Evolutionary conservation across 2,888 invertebrate species (phyloP).

Genomic region (Himalopsyche anomala): DNA sequence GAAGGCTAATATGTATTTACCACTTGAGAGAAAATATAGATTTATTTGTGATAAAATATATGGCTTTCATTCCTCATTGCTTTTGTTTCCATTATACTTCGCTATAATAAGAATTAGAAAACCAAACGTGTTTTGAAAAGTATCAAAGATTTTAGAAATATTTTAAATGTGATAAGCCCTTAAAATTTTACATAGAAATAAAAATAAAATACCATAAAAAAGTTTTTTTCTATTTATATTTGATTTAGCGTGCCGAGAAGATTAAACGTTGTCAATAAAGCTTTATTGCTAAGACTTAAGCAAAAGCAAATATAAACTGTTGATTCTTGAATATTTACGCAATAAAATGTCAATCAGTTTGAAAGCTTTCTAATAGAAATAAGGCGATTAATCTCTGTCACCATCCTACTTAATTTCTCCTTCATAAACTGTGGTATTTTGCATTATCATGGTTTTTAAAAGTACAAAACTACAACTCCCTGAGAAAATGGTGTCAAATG

Average conservation of each 20-base stretch:
- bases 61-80: too few relatives aligned
- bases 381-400: slow-evolving; percentile 10
- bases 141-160: too few relatives aligned
- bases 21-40: too few relatives aligned
- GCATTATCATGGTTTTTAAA: neutral
- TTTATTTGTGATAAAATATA: too few relatives aligned
- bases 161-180: too few relatives aligned
- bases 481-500: neutral
- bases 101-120: too few relatives aligned
- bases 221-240: neutral
- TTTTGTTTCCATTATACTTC: too few relatives aligned
- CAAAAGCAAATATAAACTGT: neutral
- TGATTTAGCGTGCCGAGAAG: neutral
- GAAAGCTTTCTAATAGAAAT: slow-evolving; percentile 11
- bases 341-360: slow-evolving; percentile 17
- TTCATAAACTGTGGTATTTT: neutral
- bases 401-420: neutral
- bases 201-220: neutral
- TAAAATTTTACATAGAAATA: neutral
- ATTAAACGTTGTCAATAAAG: neutral
- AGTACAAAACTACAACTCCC: neutral
- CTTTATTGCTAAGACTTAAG: neutral
- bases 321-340: slow-evolving; percentile 8
- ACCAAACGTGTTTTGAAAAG: too few relatives aligned
- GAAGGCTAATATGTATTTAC: too few relatives aligned